Base-by-base conservation (phyloP, 53 echinoderm and acorn worm species). In the Apostichopus leukothele region DNA sequence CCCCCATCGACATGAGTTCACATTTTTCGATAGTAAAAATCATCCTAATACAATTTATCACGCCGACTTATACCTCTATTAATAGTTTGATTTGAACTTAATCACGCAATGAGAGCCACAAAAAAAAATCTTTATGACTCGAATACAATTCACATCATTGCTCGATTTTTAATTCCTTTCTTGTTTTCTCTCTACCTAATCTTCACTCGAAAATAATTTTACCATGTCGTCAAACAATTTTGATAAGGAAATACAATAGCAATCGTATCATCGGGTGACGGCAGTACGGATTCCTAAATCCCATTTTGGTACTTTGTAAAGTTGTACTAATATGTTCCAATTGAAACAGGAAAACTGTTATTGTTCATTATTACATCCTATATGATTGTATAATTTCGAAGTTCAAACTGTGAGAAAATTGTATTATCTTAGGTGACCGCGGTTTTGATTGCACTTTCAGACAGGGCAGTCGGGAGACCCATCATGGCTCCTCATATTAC, bases 331-430 rank as follows among this genome's bases (percentile, higher is more conserved):
- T 53, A 53, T 80, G 57, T 12, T 53, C 39, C 80, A 53, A 55
- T 55, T 53, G 80, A 80, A 53, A 53, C 80, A 80, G 80, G 80
- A 80, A 80, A 80, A 53, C 80, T 55, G 27, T 76, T 80, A 80
- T 80, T 80, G 54, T 80, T 80, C 80, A 80, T 80, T 55, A 80
- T 80, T 57, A 80, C 80, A 80, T 80, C 80, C 80, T 80, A 80
- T 80, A 19, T 55, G 53, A 53, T 80, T 80, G 20, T 53, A 80
- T 53, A 71, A 57, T 80, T 80, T 53, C 3, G 80, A 53, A 80
- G 80, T 80, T 80, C 80, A 54, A 80, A 80, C n/a, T 80, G 80
- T 53, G 80, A 57, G 80, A 39, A 80, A 80, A 80, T 80, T 55
- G 57, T 80, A 19, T 71, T 16, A 71, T 71, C 39, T 71, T 71